phyloP scores from a whole-genome alignment of 2,797 vertebrate genomes.

The Apodemus agrarius region DNA sequence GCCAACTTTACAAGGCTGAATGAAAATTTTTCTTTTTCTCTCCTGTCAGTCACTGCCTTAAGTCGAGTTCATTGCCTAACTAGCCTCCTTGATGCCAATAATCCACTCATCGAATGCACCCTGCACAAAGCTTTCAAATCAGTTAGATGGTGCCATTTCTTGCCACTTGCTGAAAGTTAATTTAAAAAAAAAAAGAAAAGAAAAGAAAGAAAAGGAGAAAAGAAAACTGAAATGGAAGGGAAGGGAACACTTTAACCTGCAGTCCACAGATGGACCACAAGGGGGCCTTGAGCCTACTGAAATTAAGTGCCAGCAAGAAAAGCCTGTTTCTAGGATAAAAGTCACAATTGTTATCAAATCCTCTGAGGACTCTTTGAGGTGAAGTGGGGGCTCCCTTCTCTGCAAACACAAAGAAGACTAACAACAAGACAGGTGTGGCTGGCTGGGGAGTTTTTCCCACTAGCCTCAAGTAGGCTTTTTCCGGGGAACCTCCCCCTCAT shows the following conservation, averaged over 20 bases:
- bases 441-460: background rate
- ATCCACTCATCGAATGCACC: fast-evolving
- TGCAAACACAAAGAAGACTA: background rate
- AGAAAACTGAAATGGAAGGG: background rate
- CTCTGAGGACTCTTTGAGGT: background rate
- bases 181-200: too few species aligned
- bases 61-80: background rate
- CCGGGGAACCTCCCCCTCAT: background rate
- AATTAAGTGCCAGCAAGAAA: background rate
- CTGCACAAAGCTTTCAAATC: background rate
- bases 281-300: background rate
- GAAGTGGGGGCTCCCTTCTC: background rate
- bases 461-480: background rate
- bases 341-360: background rate
- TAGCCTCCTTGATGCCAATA: background rate
- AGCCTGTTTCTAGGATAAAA: background rate
- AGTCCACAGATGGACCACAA: background rate
- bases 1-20: background rate
- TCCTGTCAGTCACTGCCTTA: background rate
- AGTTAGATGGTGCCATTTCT: background rate
- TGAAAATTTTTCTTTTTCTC: background rate
- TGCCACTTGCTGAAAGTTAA: background rate
- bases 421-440: background rate
- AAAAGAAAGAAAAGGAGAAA: too few species aligned
- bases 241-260: background rate